Conservation (phyloP, 2,888 invertebrate genomes). For the Scaeva pyrastri region DNA sequence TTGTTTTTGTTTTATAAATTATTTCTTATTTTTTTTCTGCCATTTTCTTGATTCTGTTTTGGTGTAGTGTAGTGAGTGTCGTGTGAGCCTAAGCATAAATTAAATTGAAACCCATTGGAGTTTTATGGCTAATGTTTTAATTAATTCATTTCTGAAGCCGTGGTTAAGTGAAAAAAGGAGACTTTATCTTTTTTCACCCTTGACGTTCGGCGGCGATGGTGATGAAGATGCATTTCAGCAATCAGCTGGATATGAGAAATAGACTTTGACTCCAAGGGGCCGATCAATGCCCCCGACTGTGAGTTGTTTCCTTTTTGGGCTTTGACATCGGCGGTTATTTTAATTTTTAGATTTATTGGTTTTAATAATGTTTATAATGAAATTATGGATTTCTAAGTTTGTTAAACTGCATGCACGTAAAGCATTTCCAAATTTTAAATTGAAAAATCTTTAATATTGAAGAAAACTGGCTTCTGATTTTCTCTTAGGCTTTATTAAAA, state of each 20-base stretch:
- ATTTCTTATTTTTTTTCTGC: conserved; percentile 26
- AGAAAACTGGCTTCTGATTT: too few species aligned
- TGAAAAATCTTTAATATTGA: too few species aligned
- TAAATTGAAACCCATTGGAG: conserved; percentile 67
- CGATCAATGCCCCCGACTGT: conserved; percentile 60
- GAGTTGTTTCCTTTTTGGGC: conserved; percentile 33
- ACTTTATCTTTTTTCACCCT: not conserved
- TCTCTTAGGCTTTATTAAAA: too few species aligned
- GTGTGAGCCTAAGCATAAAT: conserved; percentile 69
- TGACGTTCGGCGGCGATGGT: not conserved
- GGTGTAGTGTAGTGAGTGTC: conserved; percentile 30
- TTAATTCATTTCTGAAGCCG: conserved; percentile 61
- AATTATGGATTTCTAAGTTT: not conserved
- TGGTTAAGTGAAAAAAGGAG: not conserved
- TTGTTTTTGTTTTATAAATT: too few species aligned
- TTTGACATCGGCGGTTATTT: conserved; percentile 43
- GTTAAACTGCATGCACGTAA: too few species aligned
- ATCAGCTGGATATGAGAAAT: conserved; percentile 39
- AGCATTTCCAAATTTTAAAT: too few species aligned
- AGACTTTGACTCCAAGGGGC: not conserved
- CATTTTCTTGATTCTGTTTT: not conserved
- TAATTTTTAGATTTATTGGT: conserved; percentile 18
- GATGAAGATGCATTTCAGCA: conserved; percentile 41
- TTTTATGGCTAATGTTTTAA: conserved; percentile 72
- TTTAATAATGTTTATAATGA: not conserved